Conservation (phyloP, 1,140 invertebrate genomes). For the Aphidius gifuensis region DNA sequence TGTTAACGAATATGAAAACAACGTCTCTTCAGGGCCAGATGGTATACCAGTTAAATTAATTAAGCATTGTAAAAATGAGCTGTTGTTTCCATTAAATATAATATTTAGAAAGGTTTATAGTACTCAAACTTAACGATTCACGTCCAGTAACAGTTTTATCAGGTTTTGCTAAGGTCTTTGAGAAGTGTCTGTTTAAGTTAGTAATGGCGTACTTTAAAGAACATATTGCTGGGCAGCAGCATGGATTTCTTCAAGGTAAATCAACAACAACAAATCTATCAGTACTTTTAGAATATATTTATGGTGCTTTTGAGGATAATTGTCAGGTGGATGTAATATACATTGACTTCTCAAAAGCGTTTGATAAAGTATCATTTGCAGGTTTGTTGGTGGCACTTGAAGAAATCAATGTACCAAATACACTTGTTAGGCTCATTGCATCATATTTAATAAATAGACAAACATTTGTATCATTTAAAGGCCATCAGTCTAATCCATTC, state of each 20-base stretch:
- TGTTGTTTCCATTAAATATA: no score
- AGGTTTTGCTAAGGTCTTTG: conserved; percentile 8
- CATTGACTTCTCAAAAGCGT: conserved; percentile 27
- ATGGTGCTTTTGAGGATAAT: not conserved
- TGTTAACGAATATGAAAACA: no score
- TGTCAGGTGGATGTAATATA: conserved; percentile 17
- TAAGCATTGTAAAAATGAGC: no score
- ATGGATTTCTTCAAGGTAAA: not conserved
- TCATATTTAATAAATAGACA: conserved; percentile 22
- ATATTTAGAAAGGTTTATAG: no score
- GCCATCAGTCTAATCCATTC: not conserved
- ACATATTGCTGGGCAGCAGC: not conserved
- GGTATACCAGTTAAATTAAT: no score
- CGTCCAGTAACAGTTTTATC: not conserved
- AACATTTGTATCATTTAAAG: conserved; percentile 18
- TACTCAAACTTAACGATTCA: not conserved
- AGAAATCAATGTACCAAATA: conserved; percentile 11
- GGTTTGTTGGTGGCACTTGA: conserved; percentile 20
- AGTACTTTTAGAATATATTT: not conserved
- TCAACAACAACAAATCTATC: not conserved
- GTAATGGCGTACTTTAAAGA: not conserved
- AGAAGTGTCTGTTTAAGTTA: not conserved
- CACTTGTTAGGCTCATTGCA: conserved; percentile 20
- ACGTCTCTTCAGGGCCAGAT: no score
- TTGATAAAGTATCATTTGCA: conserved; percentile 26